These are phyloP conservation scores for Pipistrellus pygmaeus DNA, from an alignment of 2,797 vertebrate genomes.

Conservation along the genomic window DNA sequence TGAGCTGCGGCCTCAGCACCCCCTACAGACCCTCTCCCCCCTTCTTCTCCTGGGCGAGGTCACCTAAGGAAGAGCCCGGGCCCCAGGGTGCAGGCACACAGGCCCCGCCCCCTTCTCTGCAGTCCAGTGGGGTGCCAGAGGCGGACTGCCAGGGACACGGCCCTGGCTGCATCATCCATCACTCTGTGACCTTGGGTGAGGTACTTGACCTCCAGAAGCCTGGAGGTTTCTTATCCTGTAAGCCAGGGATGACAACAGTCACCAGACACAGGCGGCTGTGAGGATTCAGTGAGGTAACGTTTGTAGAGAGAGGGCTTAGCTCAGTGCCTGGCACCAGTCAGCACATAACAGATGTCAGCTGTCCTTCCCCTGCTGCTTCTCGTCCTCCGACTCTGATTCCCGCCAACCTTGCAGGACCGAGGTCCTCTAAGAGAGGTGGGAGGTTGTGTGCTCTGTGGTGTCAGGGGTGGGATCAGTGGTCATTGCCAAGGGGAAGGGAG, in stretches of 20 bases:
- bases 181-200: not conserved
- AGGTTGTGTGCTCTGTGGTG: not conserved
- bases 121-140: not conserved
- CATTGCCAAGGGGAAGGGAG: not conserved
- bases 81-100: not conserved
- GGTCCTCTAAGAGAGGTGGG: not conserved
- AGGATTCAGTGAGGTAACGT: not conserved
- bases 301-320: not conserved
- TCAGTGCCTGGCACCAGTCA: not conserved
- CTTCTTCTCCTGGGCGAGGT: not conserved
- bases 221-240: not conserved
- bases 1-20: not conserved
- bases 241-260: not conserved
- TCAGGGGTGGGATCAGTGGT: not conserved
- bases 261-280: not conserved
- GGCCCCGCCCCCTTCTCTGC: not conserved
- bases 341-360: not conserved
- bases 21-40: not conserved
- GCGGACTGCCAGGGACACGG: not conserved
- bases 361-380: not conserved
- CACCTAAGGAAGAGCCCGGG: not conserved
- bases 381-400: not conserved
- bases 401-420: not conserved
- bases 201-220: not conserved
- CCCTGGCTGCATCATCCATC: not conserved